phyloP scores from a whole-genome alignment of 2,797 vertebrate genomes.

The Myiothlypis chrysogaster region DNA sequence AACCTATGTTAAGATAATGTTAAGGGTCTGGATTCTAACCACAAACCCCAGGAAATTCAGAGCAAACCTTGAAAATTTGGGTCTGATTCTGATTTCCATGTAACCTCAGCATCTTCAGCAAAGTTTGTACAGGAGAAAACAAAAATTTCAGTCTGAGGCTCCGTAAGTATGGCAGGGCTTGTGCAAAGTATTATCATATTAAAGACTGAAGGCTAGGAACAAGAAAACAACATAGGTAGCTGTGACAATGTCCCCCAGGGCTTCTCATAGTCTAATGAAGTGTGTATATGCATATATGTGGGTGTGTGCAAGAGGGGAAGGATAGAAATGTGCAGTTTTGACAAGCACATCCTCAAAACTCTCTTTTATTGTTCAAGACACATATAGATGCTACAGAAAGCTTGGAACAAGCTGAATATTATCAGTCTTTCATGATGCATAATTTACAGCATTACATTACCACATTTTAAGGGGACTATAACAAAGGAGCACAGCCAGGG shows the following conservation, averaged over 20 bases:
- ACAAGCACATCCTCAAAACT: not conserved
- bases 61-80: not conserved
- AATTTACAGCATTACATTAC: not conserved
- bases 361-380: not conserved
- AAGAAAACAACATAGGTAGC: not conserved
- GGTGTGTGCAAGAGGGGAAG: not conserved
- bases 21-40: conserved; percentile 54
- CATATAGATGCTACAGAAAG: not conserved
- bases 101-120: not conserved
- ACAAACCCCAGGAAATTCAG: conserved; percentile 38
- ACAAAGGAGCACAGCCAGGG: not conserved
- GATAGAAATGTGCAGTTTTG: not conserved
- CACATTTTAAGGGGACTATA: fast-evolving
- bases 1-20: conserved; percentile 63
- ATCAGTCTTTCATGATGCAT: not conserved
- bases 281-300: not conserved
- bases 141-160: not conserved
- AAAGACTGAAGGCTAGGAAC: not conserved
- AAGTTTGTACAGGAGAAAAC: not conserved
- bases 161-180: not conserved
- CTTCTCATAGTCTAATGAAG: not conserved
- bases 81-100: not conserved
- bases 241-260: not conserved
- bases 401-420: not conserved
- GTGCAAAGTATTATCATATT: not conserved